Evolutionary conservation across 1,140 invertebrate species (phyloP).

Genomic region (Reticulitermes speratus): DNA sequence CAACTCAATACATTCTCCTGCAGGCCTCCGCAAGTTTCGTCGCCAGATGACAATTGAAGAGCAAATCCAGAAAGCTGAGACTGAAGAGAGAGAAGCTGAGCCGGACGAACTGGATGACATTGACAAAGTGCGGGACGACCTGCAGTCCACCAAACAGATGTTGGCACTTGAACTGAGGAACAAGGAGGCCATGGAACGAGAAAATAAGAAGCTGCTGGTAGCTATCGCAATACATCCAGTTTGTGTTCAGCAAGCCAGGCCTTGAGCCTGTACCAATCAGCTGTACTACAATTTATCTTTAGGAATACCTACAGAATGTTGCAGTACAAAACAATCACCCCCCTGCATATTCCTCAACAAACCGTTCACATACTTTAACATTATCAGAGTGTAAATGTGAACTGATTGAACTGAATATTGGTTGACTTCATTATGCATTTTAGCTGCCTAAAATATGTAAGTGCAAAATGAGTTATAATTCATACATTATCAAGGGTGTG

Average conservation of each 20-base stretch:
- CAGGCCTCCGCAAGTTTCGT: constrained; percentile 79
- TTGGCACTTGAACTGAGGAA: constrained; percentile 81
- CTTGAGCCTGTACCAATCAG: not conserved
- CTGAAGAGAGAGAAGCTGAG: constrained; percentile 48
- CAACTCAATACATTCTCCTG: not conserved
- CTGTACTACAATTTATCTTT: constrained; percentile 12
- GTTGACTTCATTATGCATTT: no score
- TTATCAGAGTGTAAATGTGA: no score
- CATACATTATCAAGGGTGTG: no score
- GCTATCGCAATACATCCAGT: not conserved
- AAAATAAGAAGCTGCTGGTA: constrained; percentile 76
- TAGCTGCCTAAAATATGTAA: no score
- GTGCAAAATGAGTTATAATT: no score
- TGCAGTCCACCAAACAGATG: constrained; percentile 89
- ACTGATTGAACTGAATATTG: no score
- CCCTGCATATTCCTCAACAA: no score
- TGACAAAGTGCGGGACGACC: constrained; percentile 84
- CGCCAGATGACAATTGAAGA: constrained; percentile 87
- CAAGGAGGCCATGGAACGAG: constrained; percentile 80
- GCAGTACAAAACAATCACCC: no score
- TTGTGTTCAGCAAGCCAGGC: not conserved
- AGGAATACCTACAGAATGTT: no score
- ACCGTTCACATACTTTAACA: no score
- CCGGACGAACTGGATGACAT: constrained; percentile 85
- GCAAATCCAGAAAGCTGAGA: constrained; percentile 58